phyloP scores from a whole-genome alignment of 2,888 invertebrate genomes.

The Lepidocyrtoides sp. region DNA sequence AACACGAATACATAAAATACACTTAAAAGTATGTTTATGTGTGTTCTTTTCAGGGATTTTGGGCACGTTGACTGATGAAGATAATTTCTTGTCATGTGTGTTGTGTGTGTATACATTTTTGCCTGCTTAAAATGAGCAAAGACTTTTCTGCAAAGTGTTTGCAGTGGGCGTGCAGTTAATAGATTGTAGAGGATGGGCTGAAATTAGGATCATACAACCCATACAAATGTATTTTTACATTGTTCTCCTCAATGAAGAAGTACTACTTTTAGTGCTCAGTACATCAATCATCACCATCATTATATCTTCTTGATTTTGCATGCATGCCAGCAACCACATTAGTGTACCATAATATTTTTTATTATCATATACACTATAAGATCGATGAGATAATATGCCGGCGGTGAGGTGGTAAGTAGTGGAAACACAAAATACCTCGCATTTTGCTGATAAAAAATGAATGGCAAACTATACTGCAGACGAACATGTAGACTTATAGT shows the following conservation, averaged over 20 bases:
- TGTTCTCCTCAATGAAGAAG: not conserved
- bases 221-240: not conserved
- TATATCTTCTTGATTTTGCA: slow-evolving; percentile 20
- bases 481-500: not conserved
- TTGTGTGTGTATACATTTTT: not conserved
- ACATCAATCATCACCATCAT: not conserved
- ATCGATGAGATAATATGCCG: not conserved
- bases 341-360: not conserved
- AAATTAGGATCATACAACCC: slow-evolving; percentile 26
- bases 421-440: not conserved
- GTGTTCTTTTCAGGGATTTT: not conserved
- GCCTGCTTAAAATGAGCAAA: not conserved
- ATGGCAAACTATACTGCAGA: not conserved
- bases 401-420: not conserved
- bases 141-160: too few relatives aligned
- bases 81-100: slow-evolving; percentile 2
- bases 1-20: not conserved
- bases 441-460: not conserved
- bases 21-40: not conserved
- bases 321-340: not conserved
- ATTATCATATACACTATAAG: not conserved
- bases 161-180: slow-evolving; percentile 10
- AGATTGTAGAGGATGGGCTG: slow-evolving; percentile 28
- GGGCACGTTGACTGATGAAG: slow-evolving; percentile 6
- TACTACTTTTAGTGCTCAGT: not conserved